These are phyloP conservation scores for Serinus canaria DNA, from an alignment of 2,113 vertebrate genomes.

Conservation along the genomic window DNA sequence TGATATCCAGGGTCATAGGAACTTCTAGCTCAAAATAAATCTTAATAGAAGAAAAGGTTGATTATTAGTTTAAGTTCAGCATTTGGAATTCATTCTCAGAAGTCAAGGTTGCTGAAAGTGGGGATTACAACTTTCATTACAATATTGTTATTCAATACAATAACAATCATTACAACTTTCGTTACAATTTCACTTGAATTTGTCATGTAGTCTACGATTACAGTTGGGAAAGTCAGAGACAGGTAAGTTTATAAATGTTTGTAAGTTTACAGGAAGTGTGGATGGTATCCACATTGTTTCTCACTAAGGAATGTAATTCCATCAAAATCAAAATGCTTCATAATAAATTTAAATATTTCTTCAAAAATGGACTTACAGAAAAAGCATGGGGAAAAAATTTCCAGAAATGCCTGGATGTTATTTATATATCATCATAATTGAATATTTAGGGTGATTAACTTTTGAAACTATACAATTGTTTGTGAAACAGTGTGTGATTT, in stretches of 20 bases:
- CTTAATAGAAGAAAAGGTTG: not conserved
- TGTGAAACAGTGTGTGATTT: not conserved
- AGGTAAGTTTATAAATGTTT: not conserved
- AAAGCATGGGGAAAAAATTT: not conserved
- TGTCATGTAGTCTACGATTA: not conserved
- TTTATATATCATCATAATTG: not conserved
- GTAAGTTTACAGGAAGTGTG: not conserved
- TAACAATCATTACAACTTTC: not conserved
- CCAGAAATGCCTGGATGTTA: not conserved
- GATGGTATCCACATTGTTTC: not conserved
- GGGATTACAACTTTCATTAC: not conserved
- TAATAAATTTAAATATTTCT: not conserved
- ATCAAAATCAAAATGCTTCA: not conserved
- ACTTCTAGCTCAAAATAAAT: not conserved
- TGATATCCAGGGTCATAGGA: not conserved
- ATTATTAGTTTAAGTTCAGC: not conserved
- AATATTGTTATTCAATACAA: not conserved
- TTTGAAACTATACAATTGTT: not conserved
- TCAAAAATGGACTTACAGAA: not conserved
- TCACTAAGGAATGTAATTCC: not conserved
- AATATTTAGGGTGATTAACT: not conserved
- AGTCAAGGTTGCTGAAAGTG: not conserved
- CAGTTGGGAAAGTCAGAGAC: not conserved
- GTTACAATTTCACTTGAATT: not conserved
- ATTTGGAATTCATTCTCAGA: not conserved